Evolutionary conservation across 1,140 invertebrate species (phyloP), one percentile per base, ranked within the genome.

Genomic region (Araneus ventricosus): DNA sequence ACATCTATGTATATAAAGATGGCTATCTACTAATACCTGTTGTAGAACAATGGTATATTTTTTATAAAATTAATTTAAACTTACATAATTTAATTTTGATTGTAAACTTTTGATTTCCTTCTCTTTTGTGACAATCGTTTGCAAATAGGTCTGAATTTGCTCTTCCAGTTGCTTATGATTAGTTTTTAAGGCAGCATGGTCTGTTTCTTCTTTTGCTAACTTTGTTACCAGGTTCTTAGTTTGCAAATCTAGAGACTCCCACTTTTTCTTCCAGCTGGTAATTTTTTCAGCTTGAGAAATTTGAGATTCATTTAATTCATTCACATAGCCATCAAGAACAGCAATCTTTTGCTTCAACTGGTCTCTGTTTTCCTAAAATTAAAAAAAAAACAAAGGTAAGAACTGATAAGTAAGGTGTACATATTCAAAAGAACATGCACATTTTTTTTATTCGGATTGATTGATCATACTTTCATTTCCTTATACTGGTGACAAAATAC

Each of bases 401-500:
- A 52, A 52, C 5, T 52, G 1, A 4, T 14, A 52, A 52, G 4
- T 52, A 52, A 14, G 17, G 17, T 52, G 45, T 1, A 14, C 8
- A 52, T 52, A 52, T 14, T 52, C 17, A 63, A 24, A 63, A 0
- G n/a, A n/a, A 0, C 3, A n/a, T 7, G 59, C 7, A 57, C 8
- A 63, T n/a, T 63, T 2, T 37, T 75, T 34, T 34, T 75, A 14
- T 20, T 52, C 7, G 27, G 10, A 37, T 37, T 59, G 59, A 17
- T 34, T 4, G n/a, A 30, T n/a, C 24, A 75, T 61, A 93, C 91
- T n/a, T 93, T 88, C 34, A 79, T 41, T 79, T 93, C 91, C 45
- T 93, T 93, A 59, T 93, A 93, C 34, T 93, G 61, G 20, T 93
- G 84, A 27, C 91, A 93, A 80, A 87, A 93, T 39, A 87, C 59